phyloP scores from a whole-genome alignment of 2,888 invertebrate genomes.

The Ectemnius continuus region DNA sequence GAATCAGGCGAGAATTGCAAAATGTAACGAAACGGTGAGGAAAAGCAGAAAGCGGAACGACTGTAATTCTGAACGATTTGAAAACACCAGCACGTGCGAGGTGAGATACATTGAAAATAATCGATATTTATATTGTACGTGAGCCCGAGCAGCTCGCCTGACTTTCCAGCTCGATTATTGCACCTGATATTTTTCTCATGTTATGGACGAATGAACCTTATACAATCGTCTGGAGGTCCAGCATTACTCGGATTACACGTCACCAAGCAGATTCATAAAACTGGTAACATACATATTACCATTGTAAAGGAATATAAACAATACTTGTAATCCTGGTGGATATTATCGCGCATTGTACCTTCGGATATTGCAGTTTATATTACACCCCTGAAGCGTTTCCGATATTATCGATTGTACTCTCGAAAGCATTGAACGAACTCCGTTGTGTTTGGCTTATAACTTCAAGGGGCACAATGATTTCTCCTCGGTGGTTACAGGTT shows the following conservation, averaged over 20 bases:
- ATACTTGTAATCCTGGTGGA: conserved; percentile 3
- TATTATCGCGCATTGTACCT: conserved; percentile 17
- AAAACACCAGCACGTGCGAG: background rate
- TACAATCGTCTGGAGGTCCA: background rate
- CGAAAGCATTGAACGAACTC: conserved; percentile 19
- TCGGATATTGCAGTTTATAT: conserved; percentile 28
- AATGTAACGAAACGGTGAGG: background rate
- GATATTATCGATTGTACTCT: conserved; percentile 25
- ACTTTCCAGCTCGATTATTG: background rate
- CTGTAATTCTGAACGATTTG: background rate
- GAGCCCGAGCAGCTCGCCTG: background rate
- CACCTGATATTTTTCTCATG: background rate
- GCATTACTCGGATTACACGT: background rate
- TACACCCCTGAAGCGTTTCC: conserved; percentile 12
- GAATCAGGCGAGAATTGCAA: no score
- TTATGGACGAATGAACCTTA: no score
- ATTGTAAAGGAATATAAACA: conserved; percentile 20
- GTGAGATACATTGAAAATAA: background rate
- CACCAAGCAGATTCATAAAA: background rate
- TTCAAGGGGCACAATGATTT: background rate
- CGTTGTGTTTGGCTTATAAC: conserved; percentile 21
- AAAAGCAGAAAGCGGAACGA: background rate
- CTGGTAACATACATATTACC: background rate
- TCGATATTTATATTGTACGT: conserved; percentile 3
- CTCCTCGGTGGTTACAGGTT: conserved; percentile 29